These are phyloP conservation scores for Leptopterna dolabrata DNA, from an alignment of 2,888 invertebrate species.

Conservation along the genomic window DNA sequence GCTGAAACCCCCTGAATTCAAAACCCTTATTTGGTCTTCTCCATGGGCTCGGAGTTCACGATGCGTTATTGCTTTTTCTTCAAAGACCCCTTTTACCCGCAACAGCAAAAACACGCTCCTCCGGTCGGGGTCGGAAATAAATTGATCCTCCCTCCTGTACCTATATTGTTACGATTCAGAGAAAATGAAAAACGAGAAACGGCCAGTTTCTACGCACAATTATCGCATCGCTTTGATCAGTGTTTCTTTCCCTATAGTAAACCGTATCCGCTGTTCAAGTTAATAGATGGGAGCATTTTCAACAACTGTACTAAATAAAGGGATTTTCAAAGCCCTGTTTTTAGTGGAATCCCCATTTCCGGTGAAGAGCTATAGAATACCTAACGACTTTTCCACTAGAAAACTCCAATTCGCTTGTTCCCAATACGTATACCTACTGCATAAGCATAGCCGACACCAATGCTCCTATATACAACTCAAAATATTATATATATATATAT, in stretches of 20 bases:
- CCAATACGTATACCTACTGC: too few relatives aligned
- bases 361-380: neutral
- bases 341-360: neutral
- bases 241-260: neutral
- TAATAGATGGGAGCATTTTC: neutral
- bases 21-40: neutral
- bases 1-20: neutral
- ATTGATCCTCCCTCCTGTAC: neutral
- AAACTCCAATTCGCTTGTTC: too few relatives aligned
- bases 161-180: constrained; percentile 7
- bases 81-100: neutral
- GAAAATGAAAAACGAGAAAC: neutral
- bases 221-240: neutral
- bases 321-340: neutral
- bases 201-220: neutral
- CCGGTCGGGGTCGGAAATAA: neutral
- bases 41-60: neutral
- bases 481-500: too few relatives aligned
- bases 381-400: too few relatives aligned
- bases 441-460: too few relatives aligned
- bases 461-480: too few relatives aligned
- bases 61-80: constrained; percentile 1
- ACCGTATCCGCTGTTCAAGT: neutral
- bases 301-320: neutral
- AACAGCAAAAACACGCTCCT: neutral